Evolutionary conservation across 1,140 invertebrate genomes (phyloP).

Genomic region (Olivierus martensii): DNA sequence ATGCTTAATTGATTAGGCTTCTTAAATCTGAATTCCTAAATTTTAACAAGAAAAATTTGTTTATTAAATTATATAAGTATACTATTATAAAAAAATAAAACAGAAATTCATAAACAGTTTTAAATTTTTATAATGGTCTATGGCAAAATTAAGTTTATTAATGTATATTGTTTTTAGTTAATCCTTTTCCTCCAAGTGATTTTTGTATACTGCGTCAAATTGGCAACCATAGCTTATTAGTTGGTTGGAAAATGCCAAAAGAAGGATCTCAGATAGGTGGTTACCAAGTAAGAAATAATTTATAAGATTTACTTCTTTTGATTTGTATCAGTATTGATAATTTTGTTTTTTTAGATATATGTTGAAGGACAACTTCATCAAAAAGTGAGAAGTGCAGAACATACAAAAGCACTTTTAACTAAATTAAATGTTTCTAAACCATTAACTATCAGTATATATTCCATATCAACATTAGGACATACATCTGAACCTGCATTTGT

Average conservation of each 20-base stretch:
- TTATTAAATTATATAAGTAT: too few species aligned
- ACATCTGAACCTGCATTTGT: neutral
- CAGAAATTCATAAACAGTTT: too few species aligned
- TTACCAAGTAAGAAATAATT: neutral
- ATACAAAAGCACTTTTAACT: neutral
- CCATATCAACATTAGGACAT: neutral
- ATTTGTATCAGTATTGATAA: neutral
- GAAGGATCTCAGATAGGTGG: neutral
- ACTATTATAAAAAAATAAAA: too few species aligned
- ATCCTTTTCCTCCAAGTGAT: neutral
- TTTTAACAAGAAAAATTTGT: too few species aligned
- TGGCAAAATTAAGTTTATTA: too few species aligned
- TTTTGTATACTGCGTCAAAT: neutral
- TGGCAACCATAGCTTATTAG: neutral
- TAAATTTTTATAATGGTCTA: too few species aligned
- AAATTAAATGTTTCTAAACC: neutral
- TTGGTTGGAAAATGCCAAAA: neutral
- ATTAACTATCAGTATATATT: neutral
- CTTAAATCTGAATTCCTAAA: too few species aligned
- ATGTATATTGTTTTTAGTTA: too few species aligned
- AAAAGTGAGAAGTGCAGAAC: neutral
- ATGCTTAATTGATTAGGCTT: too few species aligned
- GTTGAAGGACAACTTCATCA: conserved; percentile 1
- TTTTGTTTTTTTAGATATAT: neutral
- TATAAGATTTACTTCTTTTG: too few species aligned